A percentile compares a stretch with the other conserved stretches of the same genome.
Conservation (phyloP, 1,140 invertebrate species). For the Stratiolaelaps scimitus region DNA sequence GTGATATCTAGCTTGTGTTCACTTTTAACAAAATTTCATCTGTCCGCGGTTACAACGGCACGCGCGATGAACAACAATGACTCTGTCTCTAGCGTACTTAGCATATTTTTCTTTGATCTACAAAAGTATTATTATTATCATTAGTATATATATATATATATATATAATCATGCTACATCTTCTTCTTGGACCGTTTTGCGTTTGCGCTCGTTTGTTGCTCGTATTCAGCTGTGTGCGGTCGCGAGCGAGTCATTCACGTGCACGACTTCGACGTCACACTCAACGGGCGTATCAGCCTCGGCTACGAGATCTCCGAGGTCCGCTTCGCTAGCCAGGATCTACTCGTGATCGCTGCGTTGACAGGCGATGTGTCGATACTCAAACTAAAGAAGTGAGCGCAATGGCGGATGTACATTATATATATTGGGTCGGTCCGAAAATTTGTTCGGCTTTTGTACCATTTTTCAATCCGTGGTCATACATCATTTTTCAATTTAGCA, state of each 20-base stretch:
- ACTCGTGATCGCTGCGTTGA: neutral
- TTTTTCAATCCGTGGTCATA: no score
- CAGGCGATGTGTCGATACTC: constrained; percentile 14
- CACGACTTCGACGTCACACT: constrained; percentile 20
- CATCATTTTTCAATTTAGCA: no score
- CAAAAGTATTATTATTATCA: neutral
- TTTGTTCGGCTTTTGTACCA: no score
- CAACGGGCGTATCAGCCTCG: neutral
- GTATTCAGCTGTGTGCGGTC: constrained; percentile 4
- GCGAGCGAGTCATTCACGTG: neutral
- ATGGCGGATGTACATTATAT: no score
- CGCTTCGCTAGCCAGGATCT: constrained; percentile 11
- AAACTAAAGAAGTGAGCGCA: constrained; percentile 11
- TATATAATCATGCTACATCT: no score
- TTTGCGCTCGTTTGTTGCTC: neutral
- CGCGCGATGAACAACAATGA: neutral
- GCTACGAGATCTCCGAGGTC: constrained; percentile 5
- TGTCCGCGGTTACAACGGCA: neutral
- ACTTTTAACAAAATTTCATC: no score
- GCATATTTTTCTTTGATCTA: neutral
- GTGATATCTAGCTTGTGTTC: neutral
- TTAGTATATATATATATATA: no score
- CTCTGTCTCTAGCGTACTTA: neutral
- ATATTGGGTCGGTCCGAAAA: neutral
- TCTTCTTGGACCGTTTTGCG: neutral